phyloP scores from a whole-genome alignment of 2,113 vertebrate genomes.

The Zosterops borbonicus region DNA sequence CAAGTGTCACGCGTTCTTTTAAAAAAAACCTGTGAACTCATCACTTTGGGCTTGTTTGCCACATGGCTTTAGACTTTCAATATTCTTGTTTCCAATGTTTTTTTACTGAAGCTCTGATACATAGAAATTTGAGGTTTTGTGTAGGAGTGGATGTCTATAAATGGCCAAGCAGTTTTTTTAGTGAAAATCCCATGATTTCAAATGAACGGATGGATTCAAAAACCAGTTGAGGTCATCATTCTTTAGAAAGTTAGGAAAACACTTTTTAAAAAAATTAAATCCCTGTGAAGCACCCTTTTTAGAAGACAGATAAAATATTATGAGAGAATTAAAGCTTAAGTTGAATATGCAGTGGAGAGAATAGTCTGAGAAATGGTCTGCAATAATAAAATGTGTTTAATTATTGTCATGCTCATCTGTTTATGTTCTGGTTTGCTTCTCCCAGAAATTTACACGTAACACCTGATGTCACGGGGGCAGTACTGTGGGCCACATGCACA shows the following conservation, averaged over 20 bases:
- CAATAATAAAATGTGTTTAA: background rate
- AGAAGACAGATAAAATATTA: background rate
- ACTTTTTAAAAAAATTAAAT: background rate
- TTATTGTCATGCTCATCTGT: background rate
- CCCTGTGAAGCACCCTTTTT: background rate
- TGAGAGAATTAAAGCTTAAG: background rate
- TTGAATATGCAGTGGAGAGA: background rate
- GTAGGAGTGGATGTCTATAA: background rate
- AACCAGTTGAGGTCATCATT: background rate
- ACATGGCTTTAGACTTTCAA: background rate
- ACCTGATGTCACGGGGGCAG: background rate
- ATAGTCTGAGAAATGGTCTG: background rate
- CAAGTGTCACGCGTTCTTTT: background rate
- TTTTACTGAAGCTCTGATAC: background rate
- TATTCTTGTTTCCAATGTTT: background rate
- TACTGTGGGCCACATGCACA: fast-evolving
- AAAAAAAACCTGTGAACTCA: background rate
- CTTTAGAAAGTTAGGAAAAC: background rate
- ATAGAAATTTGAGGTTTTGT: background rate
- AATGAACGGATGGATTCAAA: background rate
- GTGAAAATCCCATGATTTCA: background rate
- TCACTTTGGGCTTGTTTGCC: background rate
- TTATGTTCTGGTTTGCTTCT: constrained; percentile 2
- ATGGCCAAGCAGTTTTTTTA: background rate
- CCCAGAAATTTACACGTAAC: background rate